Evolutionary conservation across 2,888 invertebrate species (phyloP).

Genomic region (Noctua janthe): DNA sequence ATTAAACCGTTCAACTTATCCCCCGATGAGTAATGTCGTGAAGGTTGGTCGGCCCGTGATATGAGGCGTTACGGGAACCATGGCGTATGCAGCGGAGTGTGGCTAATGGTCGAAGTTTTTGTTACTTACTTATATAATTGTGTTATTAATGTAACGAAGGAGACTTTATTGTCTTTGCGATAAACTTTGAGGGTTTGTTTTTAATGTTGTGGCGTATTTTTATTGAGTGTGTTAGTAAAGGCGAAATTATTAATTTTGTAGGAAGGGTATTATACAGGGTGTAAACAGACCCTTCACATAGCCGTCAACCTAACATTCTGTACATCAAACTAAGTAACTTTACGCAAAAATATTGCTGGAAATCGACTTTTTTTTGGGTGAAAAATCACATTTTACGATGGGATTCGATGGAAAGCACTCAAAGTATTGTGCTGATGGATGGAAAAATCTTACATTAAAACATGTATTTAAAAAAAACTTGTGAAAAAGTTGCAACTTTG

Average conservation of each 20-base stretch:
- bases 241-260: background rate
- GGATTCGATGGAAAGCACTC: too few relatives aligned
- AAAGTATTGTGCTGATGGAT: too few relatives aligned
- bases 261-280: too few relatives aligned
- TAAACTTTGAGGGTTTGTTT: constrained; percentile 40
- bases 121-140: constrained; percentile 57
- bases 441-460: too few relatives aligned
- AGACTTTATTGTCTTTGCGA: constrained; percentile 42
- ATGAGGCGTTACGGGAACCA: constrained; percentile 64
- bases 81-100: constrained; percentile 48
- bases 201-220: constrained; percentile 32
- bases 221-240: background rate
- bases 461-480: too few relatives aligned
- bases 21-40: constrained; percentile 74
- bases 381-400: too few relatives aligned
- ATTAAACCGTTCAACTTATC: constrained; percentile 77
- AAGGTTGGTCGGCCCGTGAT: constrained; percentile 61
- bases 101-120: constrained; percentile 60
- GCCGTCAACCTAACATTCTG: too few relatives aligned
- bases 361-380: too few relatives aligned
- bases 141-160: constrained; percentile 59
- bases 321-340: too few relatives aligned
- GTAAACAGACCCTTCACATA: too few relatives aligned
- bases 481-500: too few relatives aligned
- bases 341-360: too few relatives aligned